Evolutionary conservation across 2,888 invertebrate genomes (phyloP).

Genomic region (Geotrupes spiniger): DNA sequence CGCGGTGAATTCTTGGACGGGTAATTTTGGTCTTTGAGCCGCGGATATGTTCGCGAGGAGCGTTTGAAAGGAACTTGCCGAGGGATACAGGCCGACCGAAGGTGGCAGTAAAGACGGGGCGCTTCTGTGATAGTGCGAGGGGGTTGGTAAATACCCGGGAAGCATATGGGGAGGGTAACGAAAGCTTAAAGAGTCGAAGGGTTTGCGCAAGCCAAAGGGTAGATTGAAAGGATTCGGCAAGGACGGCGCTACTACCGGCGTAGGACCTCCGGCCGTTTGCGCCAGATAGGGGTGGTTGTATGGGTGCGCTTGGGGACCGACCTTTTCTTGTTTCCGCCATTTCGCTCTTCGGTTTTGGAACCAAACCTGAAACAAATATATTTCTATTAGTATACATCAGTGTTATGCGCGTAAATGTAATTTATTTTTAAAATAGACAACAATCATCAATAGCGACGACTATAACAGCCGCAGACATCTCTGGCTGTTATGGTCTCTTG

Average conservation of each 20-base stretch:
- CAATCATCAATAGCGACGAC: too few relatives aligned
- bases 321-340: constrained; percentile 92
- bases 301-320: constrained; percentile 86
- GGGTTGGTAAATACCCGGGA: constrained; percentile 57
- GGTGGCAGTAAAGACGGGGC: constrained; percentile 64
- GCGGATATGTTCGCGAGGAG: constrained; percentile 77
- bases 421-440: too few relatives aligned
- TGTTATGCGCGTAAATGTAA: too few relatives aligned
- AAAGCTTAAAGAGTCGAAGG: constrained; percentile 72
- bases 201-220: constrained; percentile 72
- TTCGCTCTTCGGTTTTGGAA: constrained; percentile 90
- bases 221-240: constrained; percentile 82
- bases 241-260: constrained; percentile 67
- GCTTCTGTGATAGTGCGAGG: constrained; percentile 54
- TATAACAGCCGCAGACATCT: too few relatives aligned
- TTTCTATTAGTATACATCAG: too few relatives aligned
- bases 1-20: constrained; percentile 54
- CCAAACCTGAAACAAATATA: constrained; percentile 75
- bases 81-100: constrained; percentile 59
- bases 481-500: too few relatives aligned
- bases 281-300: constrained; percentile 81
- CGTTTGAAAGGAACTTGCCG: constrained; percentile 76
- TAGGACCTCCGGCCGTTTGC: constrained; percentile 60
- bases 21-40: constrained; percentile 56
- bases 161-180: constrained; percentile 65